phyloP scores from a whole-genome alignment of 2,113 vertebrate genomes.

The Enhydra lutris region DNA sequence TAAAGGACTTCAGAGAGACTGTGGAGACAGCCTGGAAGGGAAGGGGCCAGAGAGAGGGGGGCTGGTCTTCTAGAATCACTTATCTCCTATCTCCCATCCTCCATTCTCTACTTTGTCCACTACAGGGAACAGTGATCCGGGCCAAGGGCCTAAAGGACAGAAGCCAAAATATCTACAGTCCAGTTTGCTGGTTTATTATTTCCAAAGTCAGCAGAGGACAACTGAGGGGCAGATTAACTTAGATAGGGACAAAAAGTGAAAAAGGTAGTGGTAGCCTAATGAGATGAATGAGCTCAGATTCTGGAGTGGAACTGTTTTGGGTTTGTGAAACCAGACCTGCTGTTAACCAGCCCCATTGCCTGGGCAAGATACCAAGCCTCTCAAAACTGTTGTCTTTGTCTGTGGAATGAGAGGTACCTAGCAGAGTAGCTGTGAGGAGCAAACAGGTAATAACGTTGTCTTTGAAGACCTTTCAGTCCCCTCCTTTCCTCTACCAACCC shows the following conservation, averaged over 20 bases:
- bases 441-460: conserved; percentile 25
- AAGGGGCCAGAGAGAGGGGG: too few relatives aligned
- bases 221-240: neutral
- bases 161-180: neutral
- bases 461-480: neutral
- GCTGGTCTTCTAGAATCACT: conserved; percentile 15
- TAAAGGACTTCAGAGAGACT: neutral
- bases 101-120: neutral
- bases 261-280: neutral
- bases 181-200: conserved; percentile 16
- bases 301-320: neutral
- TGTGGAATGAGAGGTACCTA: neutral
- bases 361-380: neutral
- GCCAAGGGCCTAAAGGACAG: neutral
- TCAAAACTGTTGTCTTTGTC: neutral
- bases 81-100: neutral
- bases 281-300: neutral
- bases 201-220: conserved; percentile 15
- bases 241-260: neutral
- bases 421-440: neutral
- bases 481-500: neutral
- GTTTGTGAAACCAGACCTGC: neutral
- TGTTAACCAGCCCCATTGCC: neutral
- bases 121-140: neutral
- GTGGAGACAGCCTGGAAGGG: neutral